Base-by-base conservation (phyloP, 2,113 vertebrate species). In the Orientallactaga bullata region DNA sequence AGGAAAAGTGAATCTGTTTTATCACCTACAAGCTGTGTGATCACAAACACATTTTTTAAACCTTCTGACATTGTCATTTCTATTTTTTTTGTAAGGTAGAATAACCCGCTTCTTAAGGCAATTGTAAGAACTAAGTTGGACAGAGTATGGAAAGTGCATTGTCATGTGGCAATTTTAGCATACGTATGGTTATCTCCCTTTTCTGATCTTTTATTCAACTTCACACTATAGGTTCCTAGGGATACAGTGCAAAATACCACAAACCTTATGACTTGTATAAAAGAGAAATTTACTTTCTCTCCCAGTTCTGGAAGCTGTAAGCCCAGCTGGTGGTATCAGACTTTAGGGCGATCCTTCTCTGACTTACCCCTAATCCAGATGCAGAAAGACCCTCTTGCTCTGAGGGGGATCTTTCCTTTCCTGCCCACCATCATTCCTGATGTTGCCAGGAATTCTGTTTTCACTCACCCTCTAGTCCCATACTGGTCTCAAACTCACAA, bases 391-490 rank as follows among this genome's bases (percentile, higher is more conserved):
- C 15, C 12, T 0, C 24, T 55, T 37, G 23, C 28, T 35, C 23
- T 32, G 55, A 51, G 11, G 28, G 9, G 42, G 11, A 0, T 2
- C 0, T 4, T 10, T 32, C 5, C 61, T 82, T 15, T 11, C 17
- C 10, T 81, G 42, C 42, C 42, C 37, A 15, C 21, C 7, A 3
- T 20, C 11, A 47, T 35, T 79, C 28, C n/a, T 3, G 30, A 30
- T 17, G 6, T 32, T 18, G 7, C 71, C 0, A 0, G 21, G 2
- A 2, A 0, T 4, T 12, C 11, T 1, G 42, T 47, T 8, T 47
- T 47, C 42, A 47, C 42, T 47, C 42, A 47, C 42, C 8, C 42
- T 8, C 42, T 47, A 5, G 8, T 8, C 42, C 42, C 42, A 47
- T 8, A 47, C 42, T 47, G 42, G 42, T 47, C 42, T 47, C 42